A percentile compares a stretch with the other conserved stretches of the same genome.
Conservation (phyloP, 2,113 vertebrate genomes). For the Semicossyphus pulcher region DNA sequence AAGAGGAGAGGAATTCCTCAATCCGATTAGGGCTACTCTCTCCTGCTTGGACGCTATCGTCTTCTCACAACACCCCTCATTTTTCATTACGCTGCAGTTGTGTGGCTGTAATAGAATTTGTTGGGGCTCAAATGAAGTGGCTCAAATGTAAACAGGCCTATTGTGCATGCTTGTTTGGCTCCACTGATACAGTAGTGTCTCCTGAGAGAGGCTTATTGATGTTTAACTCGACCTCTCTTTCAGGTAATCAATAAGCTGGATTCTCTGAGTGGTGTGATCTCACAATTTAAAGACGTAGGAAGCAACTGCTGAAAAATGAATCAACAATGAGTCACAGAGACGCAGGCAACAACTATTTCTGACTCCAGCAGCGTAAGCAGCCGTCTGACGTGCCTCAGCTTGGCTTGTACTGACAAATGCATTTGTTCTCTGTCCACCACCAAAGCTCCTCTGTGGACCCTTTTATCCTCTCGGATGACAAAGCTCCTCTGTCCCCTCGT, state of each 20-base stretch:
- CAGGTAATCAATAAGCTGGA: neutral
- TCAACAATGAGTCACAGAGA: conserved; percentile 41
- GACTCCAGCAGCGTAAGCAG: conserved; percentile 15
- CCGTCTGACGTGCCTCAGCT: conserved; percentile 25
- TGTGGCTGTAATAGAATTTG: neutral
- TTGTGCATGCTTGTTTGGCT: conserved; percentile 21
- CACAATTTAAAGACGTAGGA: neutral
- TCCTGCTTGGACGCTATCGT: neutral
- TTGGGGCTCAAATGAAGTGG: neutral
- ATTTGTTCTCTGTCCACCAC: conserved; percentile 54
- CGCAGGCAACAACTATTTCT: conserved; percentile 27
- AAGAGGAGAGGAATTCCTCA: conserved; percentile 58
- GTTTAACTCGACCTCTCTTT: conserved; percentile 2
- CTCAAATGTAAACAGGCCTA: conserved; percentile 22
- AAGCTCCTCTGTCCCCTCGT: conserved; percentile 62
- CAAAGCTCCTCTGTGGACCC: conserved; percentile 29
- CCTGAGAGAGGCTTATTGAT: conserved; percentile 12
- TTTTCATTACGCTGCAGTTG: conserved; percentile 10
- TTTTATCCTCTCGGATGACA: conserved; percentile 54
- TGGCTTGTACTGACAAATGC: conserved; percentile 36
- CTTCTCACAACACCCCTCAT: neutral
- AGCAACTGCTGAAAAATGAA: neutral
- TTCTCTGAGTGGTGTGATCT: neutral
- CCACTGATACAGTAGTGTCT: conserved; percentile 5
- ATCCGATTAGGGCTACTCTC: conserved; percentile 24